Percentiles rank a stretch among this genome's conserved stretches.
Conservation (phyloP, 1,140 invertebrate genomes). For the Eufriesea mexicana region DNA sequence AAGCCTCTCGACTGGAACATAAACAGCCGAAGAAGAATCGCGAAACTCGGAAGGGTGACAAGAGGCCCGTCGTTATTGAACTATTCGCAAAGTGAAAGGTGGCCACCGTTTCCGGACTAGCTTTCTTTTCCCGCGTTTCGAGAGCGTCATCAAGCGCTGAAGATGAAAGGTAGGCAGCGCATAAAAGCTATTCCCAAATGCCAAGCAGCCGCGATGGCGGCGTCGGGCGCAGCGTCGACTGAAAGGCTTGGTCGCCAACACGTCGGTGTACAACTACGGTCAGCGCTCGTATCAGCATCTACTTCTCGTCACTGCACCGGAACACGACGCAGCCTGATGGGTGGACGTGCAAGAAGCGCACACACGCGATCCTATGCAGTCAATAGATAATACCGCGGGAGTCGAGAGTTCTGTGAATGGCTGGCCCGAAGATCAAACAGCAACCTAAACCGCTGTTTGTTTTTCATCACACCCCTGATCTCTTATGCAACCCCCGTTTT, state of each 20-base stretch:
- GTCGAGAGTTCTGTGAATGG: slow-evolving; percentile 79
- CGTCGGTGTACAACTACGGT: slow-evolving; percentile 56
- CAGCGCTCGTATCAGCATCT: slow-evolving; percentile 58
- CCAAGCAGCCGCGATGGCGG: slow-evolving; percentile 51
- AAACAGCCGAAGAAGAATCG: neutral
- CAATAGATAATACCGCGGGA: slow-evolving; percentile 75
- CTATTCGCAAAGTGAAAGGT: slow-evolving; percentile 17
- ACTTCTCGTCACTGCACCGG: slow-evolving; percentile 39
- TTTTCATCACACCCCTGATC: slow-evolving; percentile 83
- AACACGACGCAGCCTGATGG: slow-evolving; percentile 41
- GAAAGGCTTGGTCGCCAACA: slow-evolving; percentile 48
- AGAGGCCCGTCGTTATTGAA: slow-evolving; percentile 18
- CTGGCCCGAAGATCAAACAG: slow-evolving; percentile 82
- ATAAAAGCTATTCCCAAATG: slow-evolving; percentile 75
- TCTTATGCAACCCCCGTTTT: slow-evolving; percentile 81
- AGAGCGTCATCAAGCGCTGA: slow-evolving; percentile 65
- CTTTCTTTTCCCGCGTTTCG: slow-evolving; percentile 50
- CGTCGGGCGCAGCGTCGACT: slow-evolving; percentile 33
- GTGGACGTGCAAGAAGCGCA: slow-evolving; percentile 41
- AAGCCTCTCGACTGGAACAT: too few species aligned
- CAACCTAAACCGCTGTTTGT: slow-evolving; percentile 83
- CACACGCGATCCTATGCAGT: slow-evolving; percentile 69
- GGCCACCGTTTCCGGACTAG: neutral
- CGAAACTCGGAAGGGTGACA: neutral
- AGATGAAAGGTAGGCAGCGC: slow-evolving; percentile 70